These are phyloP conservation scores for Acanthopagrus latus DNA, from an alignment of 2,797 vertebrate species.

Conservation along the genomic window DNA sequence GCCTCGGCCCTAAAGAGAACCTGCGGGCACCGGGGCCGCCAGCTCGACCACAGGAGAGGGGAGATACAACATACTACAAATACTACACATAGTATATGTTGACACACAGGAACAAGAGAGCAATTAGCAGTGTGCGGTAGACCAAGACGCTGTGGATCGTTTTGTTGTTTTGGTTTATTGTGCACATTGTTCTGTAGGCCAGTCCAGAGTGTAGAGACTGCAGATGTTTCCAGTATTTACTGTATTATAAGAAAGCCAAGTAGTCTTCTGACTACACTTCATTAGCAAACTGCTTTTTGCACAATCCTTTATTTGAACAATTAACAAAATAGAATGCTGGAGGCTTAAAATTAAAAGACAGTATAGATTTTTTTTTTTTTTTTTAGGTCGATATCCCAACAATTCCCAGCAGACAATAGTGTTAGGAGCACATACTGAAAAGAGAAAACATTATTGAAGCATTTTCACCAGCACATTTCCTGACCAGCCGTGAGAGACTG, in stretches of 20 bases:
- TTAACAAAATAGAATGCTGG: conserved; percentile 84
- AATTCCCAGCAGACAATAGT: conserved; percentile 83
- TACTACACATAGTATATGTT: conserved; percentile 46
- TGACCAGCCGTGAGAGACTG: conserved; percentile 69
- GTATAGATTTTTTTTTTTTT: conserved; percentile 69
- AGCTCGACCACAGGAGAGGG: conserved; percentile 64
- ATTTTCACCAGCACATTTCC: conserved; percentile 81
- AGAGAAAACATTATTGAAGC: conserved; percentile 79
- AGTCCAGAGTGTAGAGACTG: conserved; percentile 66
- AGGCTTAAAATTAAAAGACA: conserved; percentile 84
- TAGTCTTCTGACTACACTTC: conserved; percentile 75
- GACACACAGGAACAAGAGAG: conserved; percentile 54
- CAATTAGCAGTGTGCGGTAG: conserved; percentile 55
- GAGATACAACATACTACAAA: conserved; percentile 57
- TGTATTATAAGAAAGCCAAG: conserved; percentile 72
- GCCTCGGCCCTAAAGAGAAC: conserved; percentile 52
- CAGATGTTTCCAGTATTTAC: conserved; percentile 62
- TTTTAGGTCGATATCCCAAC: conserved; percentile 77
- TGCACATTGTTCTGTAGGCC: conserved; percentile 80
- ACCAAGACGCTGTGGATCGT: conserved; percentile 68
- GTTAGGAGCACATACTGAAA: conserved; percentile 84
- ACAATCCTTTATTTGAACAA: conserved; percentile 88
- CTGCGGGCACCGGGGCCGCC: conserved; percentile 56
- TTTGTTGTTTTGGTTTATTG: conserved; percentile 81
- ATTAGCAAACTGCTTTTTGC: conserved; percentile 82